Percentiles rank a stretch among this genome's conserved stretches.
Evolutionary conservation across 2,888 invertebrate species (phyloP).

Genomic region (Metopia argyrocephala): DNA sequence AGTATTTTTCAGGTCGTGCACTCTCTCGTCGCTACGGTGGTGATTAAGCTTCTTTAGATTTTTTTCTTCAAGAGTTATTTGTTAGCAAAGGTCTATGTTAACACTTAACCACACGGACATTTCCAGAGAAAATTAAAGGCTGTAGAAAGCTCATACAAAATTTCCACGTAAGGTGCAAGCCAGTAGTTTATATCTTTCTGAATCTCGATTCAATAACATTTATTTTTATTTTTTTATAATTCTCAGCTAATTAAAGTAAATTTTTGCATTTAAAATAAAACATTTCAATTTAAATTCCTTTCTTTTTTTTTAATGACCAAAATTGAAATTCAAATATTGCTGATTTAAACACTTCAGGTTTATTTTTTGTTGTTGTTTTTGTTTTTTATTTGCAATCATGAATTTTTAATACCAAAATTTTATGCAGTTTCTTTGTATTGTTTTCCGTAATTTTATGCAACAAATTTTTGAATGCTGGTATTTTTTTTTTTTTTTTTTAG

Average conservation of each 20-base stretch:
- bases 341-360: slow-evolving; percentile 32
- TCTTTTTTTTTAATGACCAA: slow-evolving; percentile 15
- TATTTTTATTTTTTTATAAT: not conserved
- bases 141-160: too few species aligned
- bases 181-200: too few species aligned
- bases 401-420: slow-evolving; percentile 34
- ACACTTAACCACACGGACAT: too few species aligned
- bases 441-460: slow-evolving; percentile 30
- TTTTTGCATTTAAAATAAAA: slow-evolving; percentile 6
- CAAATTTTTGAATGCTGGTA: slow-evolving; percentile 29
- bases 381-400: slow-evolving; percentile 13
- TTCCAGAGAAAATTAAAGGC: too few species aligned
- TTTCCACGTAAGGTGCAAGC: too few species aligned
- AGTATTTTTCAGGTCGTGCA: too few species aligned
- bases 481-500: slow-evolving; percentile 12
- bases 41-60: too few species aligned
- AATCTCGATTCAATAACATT: not conserved
- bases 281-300: not conserved
- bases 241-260: not conserved
- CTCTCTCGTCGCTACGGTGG: too few species aligned
- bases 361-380: slow-evolving; percentile 8
- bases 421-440: slow-evolving; percentile 43
- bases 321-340: slow-evolving; percentile 22
- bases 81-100: too few species aligned
- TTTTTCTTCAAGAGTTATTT: too few species aligned